These are phyloP conservation scores for Enteromius thamalakanensis DNA, from an alignment of 2,797 vertebrate species.

Conservation along the genomic window DNA sequence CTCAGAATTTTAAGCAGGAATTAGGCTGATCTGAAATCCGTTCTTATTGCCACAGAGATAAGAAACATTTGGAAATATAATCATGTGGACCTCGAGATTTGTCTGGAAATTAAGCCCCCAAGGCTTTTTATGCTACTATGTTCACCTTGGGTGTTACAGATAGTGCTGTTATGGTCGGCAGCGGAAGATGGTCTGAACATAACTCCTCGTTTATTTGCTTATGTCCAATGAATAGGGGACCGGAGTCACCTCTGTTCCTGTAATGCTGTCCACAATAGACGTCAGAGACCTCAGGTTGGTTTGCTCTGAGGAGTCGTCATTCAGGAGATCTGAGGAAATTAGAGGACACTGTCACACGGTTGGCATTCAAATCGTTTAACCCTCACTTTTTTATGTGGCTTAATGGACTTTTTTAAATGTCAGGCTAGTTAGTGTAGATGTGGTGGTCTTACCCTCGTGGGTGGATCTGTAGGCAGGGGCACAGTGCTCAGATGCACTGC, in stretches of 20 bases:
- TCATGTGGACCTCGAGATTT: slow-evolving; percentile 60
- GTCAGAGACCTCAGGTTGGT: slow-evolving; percentile 89
- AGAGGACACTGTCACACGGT: neutral
- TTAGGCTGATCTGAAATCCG: slow-evolving; percentile 42
- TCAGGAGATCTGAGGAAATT: slow-evolving; percentile 83
- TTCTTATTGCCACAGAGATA: slow-evolving; percentile 57
- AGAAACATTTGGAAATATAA: slow-evolving; percentile 60
- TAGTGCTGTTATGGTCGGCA: slow-evolving; percentile 54
- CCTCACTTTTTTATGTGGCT: neutral
- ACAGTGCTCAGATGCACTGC: slow-evolving; percentile 83
- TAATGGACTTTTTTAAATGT: neutral
- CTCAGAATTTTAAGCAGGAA: slow-evolving; percentile 68
- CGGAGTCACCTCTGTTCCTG: slow-evolving; percentile 77
- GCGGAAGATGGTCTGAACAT: slow-evolving; percentile 27
- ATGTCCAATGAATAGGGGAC: slow-evolving; percentile 82
- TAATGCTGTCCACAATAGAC: slow-evolving; percentile 93
- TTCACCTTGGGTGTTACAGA: slow-evolving; percentile 34
- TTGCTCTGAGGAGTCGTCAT: slow-evolving; percentile 82
- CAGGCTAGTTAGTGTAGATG: slow-evolving; percentile 5
- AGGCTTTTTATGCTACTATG: slow-evolving; percentile 30
- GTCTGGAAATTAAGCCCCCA: slow-evolving; percentile 51
- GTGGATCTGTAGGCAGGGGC: slow-evolving; percentile 73
- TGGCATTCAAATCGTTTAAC: neutral
- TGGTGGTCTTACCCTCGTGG: slow-evolving; percentile 72
- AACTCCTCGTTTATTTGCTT: slow-evolving; percentile 70